Conservation (phyloP, 2,888 invertebrate species). For the Drosophila prostipennis region DNA sequence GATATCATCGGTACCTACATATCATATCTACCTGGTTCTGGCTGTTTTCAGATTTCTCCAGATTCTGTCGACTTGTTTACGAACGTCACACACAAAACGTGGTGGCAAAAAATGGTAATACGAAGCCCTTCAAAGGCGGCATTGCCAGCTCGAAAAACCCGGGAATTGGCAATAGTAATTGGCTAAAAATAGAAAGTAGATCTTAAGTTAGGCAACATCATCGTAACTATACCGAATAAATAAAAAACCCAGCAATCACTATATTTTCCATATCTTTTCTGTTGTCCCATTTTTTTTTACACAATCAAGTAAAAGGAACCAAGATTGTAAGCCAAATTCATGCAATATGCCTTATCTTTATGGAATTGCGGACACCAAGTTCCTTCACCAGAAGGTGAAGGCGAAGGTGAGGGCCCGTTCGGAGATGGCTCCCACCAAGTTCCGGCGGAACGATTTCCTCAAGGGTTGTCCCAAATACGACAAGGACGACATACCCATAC, state of each 20-base stretch:
- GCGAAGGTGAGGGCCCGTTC: neutral
- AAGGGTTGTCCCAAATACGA: slow-evolving; percentile 48
- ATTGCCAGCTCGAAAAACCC: slow-evolving; percentile 1
- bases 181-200: slow-evolving; percentile 3
- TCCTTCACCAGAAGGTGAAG: slow-evolving; percentile 11
- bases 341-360: slow-evolving; percentile 65
- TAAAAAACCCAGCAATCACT: neutral
- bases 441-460: slow-evolving; percentile 29
- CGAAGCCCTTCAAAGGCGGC: slow-evolving; percentile 28
- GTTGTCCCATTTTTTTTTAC: slow-evolving; percentile 1
- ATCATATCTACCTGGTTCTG: slow-evolving; percentile 46
- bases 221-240: neutral
- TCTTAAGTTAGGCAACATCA: no score
- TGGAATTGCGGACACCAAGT: slow-evolving; percentile 70
- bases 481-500: slow-evolving; percentile 62
- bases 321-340: slow-evolving; percentile 15
- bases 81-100: slow-evolving; percentile 45
- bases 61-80: slow-evolving; percentile 58
- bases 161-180: neutral
- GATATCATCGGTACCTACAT: neutral
- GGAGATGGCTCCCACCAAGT: slow-evolving; percentile 36
- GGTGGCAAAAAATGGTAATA: slow-evolving; percentile 24
- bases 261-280: neutral
- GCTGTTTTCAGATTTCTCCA: slow-evolving; percentile 43
- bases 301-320: neutral